Percentiles rank a stretch among this genome's conserved stretches.
Conservation (phyloP, 2,113 vertebrate species). For the Lampris megalopsis region DNA sequence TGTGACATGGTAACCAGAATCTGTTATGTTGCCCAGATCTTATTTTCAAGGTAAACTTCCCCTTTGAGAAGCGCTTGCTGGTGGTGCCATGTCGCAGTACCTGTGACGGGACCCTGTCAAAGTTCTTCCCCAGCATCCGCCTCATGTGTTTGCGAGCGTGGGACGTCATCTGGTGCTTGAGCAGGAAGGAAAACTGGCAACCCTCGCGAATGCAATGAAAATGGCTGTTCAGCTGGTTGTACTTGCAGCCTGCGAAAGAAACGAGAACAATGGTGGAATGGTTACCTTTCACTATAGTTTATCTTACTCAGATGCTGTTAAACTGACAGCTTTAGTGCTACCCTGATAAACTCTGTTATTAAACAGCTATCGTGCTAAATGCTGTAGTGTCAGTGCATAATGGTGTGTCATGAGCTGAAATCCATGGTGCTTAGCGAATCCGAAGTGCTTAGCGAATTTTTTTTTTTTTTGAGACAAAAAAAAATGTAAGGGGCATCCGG, state of each 20-base stretch:
- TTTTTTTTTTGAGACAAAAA: constrained; percentile 65
- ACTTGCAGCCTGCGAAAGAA: constrained; percentile 91
- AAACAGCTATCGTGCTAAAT: constrained; percentile 13
- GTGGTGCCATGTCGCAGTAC: constrained; percentile 68
- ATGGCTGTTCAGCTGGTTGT: constrained; percentile 99
- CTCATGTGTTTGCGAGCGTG: constrained; percentile 99
- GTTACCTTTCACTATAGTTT: constrained; percentile 24
- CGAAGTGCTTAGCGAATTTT: constrained; percentile 45
- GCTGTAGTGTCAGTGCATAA: constrained; percentile 41
- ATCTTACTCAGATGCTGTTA: too few species aligned
- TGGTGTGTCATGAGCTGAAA: constrained; percentile 60
- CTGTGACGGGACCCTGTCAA: constrained; percentile 94
- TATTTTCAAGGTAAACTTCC: constrained; percentile 43
- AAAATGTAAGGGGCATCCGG: too few species aligned
- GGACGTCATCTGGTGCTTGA: constrained; percentile 99
- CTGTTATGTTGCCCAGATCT: constrained; percentile 9
- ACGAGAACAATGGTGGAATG: constrained; percentile 14
- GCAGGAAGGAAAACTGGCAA: constrained; percentile 99
- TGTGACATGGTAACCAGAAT: constrained; percentile 24
- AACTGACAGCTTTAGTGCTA: too few species aligned
- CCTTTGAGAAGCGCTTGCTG: constrained; percentile 22
- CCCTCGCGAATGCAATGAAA: constrained; percentile 99
- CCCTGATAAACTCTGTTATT: not conserved
- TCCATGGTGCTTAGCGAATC: constrained; percentile 47
- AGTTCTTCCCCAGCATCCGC: constrained; percentile 98